A percentile compares a stretch with the other conserved stretches of the same genome.
These are phyloP conservation scores for Irena cyanogastra DNA, from an alignment of 2,113 vertebrate species.

Conservation along the genomic window DNA sequence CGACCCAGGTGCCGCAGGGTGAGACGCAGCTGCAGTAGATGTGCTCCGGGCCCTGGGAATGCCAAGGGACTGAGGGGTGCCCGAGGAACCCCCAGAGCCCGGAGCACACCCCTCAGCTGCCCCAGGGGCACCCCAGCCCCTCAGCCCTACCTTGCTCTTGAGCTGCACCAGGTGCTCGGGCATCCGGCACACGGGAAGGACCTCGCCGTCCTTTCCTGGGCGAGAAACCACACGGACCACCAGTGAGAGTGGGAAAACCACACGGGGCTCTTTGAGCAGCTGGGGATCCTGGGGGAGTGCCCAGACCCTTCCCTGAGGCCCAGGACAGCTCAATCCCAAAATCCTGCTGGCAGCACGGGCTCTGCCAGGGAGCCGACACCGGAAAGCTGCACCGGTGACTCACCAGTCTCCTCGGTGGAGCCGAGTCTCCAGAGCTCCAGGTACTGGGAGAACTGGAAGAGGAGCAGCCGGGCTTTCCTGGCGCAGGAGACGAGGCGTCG, in stretches of 20 bases:
- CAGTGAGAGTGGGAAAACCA: neutral
- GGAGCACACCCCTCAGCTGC: accelerated
- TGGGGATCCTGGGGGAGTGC: neutral
- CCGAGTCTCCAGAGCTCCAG: slow-evolving; percentile 93
- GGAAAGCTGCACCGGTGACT: neutral
- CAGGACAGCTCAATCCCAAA: neutral
- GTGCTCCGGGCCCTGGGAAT: slow-evolving; percentile 83
- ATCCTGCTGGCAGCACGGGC: accelerated
- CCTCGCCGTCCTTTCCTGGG: slow-evolving; percentile 81
- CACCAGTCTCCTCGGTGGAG: slow-evolving; percentile 80
- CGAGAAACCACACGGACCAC: accelerated
- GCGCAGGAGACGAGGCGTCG: slow-evolving; percentile 86
- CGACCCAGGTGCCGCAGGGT: slow-evolving; percentile 87
- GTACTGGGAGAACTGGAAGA: slow-evolving; percentile 90
- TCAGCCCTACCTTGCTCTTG: slow-evolving; percentile 84
- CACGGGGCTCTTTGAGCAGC: accelerated
- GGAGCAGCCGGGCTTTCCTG: slow-evolving; percentile 82
- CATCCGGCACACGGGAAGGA: slow-evolving; percentile 78
- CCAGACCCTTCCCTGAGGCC: neutral
- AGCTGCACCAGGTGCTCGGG: slow-evolving; percentile 90
- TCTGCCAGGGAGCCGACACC: neutral
- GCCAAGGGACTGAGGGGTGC: neutral
- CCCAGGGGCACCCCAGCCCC: neutral
- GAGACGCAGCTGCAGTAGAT: slow-evolving; percentile 88
- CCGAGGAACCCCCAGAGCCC: neutral